Evolutionary conservation across 2,113 vertebrate genomes (phyloP).

Genomic region (Colius striatus): DNA sequence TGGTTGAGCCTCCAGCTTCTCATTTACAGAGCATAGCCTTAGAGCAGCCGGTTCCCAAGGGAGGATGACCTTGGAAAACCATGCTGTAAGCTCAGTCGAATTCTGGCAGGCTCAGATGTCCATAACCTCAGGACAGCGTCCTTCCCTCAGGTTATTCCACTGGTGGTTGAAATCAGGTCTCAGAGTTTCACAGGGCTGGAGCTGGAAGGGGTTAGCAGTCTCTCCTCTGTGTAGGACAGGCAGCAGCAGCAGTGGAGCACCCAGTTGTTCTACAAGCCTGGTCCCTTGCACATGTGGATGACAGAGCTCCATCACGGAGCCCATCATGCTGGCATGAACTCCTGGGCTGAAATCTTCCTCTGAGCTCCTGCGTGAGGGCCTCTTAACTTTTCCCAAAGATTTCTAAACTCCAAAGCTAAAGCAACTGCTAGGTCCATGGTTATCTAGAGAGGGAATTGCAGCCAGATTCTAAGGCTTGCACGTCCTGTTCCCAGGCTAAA

Average conservation of each 20-base stretch:
- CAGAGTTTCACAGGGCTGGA: background rate
- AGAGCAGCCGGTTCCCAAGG: background rate
- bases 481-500: no score
- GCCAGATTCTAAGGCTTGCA: background rate
- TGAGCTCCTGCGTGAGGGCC: background rate
- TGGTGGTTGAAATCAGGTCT: background rate
- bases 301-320: background rate
- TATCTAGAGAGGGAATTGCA: background rate
- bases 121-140: background rate
- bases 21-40: background rate
- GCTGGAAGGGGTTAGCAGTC: background rate
- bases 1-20: background rate
- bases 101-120: background rate
- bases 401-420: background rate
- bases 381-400: background rate
- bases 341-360: background rate
- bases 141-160: background rate
- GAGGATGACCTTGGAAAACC: background rate
- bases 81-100: background rate
- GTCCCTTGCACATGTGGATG: background rate
- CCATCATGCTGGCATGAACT: background rate
- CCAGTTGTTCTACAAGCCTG: background rate
- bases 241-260: background rate
- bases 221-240: fast-evolving
- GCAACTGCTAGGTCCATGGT: no score